phyloP scores from a whole-genome alignment of 2,797 vertebrate genomes.

The Gymnodraco acuticeps region DNA sequence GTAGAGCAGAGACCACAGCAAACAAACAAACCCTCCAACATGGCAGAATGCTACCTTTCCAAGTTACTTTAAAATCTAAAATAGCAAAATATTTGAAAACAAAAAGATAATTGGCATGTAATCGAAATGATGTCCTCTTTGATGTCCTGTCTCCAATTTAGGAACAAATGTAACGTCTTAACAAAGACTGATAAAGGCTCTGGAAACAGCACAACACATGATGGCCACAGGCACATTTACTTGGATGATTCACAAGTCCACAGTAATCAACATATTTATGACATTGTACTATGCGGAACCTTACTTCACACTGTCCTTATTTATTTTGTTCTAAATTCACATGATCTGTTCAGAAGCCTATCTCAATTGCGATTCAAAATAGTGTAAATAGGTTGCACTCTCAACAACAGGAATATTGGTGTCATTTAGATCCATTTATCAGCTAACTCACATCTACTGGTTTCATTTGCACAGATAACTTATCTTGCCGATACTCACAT shows the following conservation, averaged over 20 bases:
- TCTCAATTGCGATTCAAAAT: conserved; percentile 10
- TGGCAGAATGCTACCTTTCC: background rate
- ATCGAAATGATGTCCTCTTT: conserved; percentile 11
- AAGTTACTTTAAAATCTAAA: background rate
- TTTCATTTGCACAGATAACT: no score
- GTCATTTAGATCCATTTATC: no score
- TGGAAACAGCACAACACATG: conserved; percentile 22
- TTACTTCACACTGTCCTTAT: conserved; percentile 32
- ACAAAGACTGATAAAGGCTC: conserved; percentile 27
- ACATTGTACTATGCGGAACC: conserved; percentile 31
- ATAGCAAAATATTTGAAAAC: background rate
- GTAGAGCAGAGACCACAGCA: conserved; percentile 28
- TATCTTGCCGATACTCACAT: background rate
- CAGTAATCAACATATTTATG: conserved; percentile 53
- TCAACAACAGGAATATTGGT: no score
- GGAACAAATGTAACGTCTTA: conserved; percentile 39
- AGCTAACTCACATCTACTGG: no score
- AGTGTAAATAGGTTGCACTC: no score
- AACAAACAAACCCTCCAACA: conserved; percentile 43
- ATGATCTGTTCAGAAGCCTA: conserved; percentile 27
- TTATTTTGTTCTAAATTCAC: conserved; percentile 39
- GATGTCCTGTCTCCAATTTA: conserved; percentile 33
- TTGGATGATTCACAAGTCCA: conserved; percentile 38
- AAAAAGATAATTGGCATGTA: background rate
- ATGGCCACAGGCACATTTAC: conserved; percentile 35